These are phyloP conservation scores for Neostethus bicornis DNA, from an alignment of 2,797 vertebrate genomes.

Conservation along the genomic window DNA sequence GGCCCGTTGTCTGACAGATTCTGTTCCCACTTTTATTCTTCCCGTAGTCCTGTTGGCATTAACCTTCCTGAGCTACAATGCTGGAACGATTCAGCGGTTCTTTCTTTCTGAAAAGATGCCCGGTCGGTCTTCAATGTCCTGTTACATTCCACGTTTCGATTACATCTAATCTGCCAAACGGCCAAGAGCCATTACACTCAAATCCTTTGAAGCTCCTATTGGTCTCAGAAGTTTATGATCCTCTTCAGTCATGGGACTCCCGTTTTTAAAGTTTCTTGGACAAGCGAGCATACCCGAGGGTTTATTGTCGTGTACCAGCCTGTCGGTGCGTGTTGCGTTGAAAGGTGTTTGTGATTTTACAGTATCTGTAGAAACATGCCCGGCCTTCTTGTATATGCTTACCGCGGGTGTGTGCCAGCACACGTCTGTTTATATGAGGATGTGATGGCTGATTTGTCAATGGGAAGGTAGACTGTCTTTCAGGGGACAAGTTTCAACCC, in stretches of 20 bases:
- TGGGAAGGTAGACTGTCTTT: conserved; percentile 30
- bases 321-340: conserved; percentile 29
- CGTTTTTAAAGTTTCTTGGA: background rate
- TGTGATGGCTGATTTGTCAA: conserved; percentile 46
- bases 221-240: background rate
- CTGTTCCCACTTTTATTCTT: conserved; percentile 53
- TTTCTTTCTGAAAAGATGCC: conserved; percentile 10
- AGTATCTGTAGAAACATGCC: conserved; percentile 45
- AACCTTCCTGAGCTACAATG: conserved; percentile 42
- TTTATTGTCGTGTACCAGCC: conserved; percentile 30
- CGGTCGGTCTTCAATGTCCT: background rate
- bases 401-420: conserved; percentile 30
- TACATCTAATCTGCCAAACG: conserved; percentile 1
- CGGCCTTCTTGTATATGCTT: conserved; percentile 40
- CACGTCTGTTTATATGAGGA: conserved; percentile 52
- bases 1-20: conserved; percentile 53
- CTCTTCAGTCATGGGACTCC: background rate
- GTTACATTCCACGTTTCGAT: background rate
- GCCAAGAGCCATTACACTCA: conserved; percentile 2
- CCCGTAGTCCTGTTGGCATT: conserved; percentile 37
- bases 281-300: background rate
- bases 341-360: conserved; percentile 11
- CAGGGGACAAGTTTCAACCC: conserved; percentile 41
- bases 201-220: background rate
- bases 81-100: conserved; percentile 1